phyloP scores from a whole-genome alignment of 2,888 invertebrate genomes.

The Acleris literana region DNA sequence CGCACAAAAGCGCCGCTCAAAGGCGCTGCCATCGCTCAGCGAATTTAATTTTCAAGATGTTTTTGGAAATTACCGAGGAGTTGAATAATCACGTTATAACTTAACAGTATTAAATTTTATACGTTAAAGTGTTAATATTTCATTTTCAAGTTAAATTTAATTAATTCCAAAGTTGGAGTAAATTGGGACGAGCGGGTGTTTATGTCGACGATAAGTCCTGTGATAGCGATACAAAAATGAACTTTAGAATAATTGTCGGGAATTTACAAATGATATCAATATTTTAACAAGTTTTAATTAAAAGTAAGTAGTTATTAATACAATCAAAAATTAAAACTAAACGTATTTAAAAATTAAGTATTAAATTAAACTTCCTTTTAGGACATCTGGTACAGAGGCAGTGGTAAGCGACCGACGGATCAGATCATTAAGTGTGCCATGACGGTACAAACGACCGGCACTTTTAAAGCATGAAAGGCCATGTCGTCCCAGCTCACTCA shows the following conservation, averaged over 20 bases:
- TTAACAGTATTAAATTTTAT: slow-evolving; percentile 83
- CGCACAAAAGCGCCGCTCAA: slow-evolving; percentile 75
- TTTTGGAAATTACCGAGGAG: slow-evolving; percentile 79
- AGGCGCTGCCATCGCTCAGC: slow-evolving; percentile 68
- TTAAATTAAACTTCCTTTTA: no score
- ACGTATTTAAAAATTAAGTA: no score
- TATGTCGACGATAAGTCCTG: slow-evolving; percentile 34
- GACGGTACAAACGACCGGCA: no score
- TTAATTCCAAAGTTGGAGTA: slow-evolving; percentile 79
- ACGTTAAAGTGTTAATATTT: slow-evolving; percentile 84
- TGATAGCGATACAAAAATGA: slow-evolving; percentile 12
- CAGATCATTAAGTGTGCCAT: no score
- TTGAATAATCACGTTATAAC: slow-evolving; percentile 84
- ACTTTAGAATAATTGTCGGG: no score
- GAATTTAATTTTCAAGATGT: slow-evolving; percentile 82
- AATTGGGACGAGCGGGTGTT: slow-evolving; percentile 41
- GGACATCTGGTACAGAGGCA: no score
- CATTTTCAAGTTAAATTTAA: slow-evolving; percentile 84
- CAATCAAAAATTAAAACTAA: no score
- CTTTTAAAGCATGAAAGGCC: no score
- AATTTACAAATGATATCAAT: background rate
- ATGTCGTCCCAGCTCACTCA: no score
- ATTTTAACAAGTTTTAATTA: no score
- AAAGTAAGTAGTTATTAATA: no score
- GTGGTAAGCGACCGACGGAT: no score